Base-by-base conservation (phyloP, 2,797 vertebrate genomes). In the Epinephelus coioides region DNA sequence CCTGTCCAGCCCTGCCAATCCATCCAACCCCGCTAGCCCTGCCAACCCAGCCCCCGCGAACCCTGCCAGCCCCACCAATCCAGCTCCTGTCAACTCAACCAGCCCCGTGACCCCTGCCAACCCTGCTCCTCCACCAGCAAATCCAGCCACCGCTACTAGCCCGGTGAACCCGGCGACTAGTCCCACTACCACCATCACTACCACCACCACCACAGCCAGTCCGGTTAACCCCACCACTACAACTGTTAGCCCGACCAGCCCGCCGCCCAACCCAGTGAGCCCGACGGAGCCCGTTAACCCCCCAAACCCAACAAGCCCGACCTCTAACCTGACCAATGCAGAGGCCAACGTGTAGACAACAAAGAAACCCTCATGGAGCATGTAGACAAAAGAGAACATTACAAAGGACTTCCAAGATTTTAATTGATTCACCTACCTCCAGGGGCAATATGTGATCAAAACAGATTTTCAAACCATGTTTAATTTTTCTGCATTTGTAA, bases 361-460 rank as follows among this genome's bases (percentile, higher is more conserved):
- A 67, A 87, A 83, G 82, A 91, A 79, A 94, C 91, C 93, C 94
- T 93, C 79, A 89, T 95, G 95, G 95, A 94, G 95, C 95, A 93
- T 87, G 90, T 94, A 95, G 93, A 95, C 91, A 97, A 86, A 95
- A 96, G 96, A 96, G 95, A 97, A 94, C 95, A 95, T 91, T 96
- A 97, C 95, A 96, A 97, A 96, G 97, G 96, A 98, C 97, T 98
- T 97, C 97, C 94, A 95, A 93, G 94, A 97, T 97, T 97, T 96
- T 94, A 96, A 97, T 96, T 96, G 96, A 96, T 94, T 97, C 96
- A 98, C 97, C 98, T 99, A 98, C 98, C 97, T 99, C 97, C 96
- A 96, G 96, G 96, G 97, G 97, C 95, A 96, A 96, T 96, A 95
- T 92, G 93, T 94, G 93, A 96, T 95, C 93, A 91, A 95, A 94